A percentile compares a stretch with the other conserved stretches of the same genome.
Conservation (phyloP, 2,797 vertebrate species). For the Ctenosaura bakeri region DNA sequence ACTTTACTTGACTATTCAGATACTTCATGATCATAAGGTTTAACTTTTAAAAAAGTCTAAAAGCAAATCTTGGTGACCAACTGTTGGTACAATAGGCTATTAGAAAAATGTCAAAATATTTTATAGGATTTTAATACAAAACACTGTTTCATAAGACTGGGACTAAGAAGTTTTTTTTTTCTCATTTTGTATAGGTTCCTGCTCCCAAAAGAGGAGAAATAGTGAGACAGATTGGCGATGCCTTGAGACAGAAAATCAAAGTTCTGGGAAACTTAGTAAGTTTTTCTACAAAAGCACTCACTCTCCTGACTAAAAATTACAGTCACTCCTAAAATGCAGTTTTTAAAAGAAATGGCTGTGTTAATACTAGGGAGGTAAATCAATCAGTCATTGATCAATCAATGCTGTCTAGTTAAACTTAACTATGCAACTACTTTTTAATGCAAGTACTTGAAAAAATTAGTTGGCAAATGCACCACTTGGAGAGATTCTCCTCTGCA, state of each 20-base stretch:
- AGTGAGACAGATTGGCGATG: slow-evolving; percentile 96
- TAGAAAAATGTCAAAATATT: background rate
- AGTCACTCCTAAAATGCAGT: background rate
- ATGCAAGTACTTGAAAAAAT: no score
- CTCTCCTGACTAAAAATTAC: background rate
- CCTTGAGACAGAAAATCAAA: slow-evolving; percentile 93
- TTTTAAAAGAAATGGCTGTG: background rate
- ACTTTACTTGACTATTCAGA: no score
- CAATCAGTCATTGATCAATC: no score
- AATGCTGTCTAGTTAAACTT: no score
- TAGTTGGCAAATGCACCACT: no score
- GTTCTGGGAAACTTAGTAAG: slow-evolving; percentile 91
- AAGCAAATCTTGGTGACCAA: background rate
- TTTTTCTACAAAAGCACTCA: slow-evolving; percentile 31
- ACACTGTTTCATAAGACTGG: background rate
- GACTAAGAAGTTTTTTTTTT: background rate
- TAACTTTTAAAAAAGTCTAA: no score
- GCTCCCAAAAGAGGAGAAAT: slow-evolving; percentile 97
- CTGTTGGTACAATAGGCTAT: background rate
- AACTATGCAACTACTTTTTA: no score
- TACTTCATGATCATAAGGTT: no score
- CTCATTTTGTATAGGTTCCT: slow-evolving; percentile 84
- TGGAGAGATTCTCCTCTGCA: no score
- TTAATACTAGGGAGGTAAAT: no score
- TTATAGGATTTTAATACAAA: background rate